These are phyloP conservation scores for Meliscaeva auricollis DNA, from an alignment of 2,888 invertebrate species.

Conservation along the genomic window DNA sequence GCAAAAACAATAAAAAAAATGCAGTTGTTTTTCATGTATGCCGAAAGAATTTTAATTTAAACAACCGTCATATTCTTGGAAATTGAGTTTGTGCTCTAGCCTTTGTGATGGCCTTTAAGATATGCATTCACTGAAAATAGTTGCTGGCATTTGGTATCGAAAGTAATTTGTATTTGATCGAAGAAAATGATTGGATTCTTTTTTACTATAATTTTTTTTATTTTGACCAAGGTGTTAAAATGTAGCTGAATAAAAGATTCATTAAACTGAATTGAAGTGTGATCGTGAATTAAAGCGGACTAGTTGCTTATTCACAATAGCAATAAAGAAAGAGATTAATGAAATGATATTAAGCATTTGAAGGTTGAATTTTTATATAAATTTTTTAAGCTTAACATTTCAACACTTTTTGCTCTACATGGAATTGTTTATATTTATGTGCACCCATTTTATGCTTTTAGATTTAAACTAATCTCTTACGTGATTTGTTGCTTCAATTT, in stretches of 20 bases:
- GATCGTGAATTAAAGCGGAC: background rate
- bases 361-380: background rate
- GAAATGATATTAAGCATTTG: background rate
- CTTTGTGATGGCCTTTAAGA: background rate
- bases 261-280: background rate
- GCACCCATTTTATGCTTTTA: no score
- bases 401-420: no score
- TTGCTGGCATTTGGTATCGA: background rate
- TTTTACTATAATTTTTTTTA: background rate
- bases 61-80: slow-evolving; percentile 3
- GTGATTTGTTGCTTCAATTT: no score
- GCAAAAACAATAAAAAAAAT: background rate
- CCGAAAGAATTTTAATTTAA: slow-evolving; percentile 22
- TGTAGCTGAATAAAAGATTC: background rate
- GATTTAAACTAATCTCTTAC: no score
- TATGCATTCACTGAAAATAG: background rate
- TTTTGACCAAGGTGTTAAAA: no score
- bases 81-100: background rate
- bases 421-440: no score
- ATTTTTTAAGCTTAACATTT: background rate
- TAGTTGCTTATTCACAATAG: background rate
- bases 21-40: background rate
- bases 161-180: background rate
- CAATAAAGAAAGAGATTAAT: background rate
- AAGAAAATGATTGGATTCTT: background rate